Conservation (phyloP, 2,797 vertebrate species). For the Gambelia wislizenii region DNA sequence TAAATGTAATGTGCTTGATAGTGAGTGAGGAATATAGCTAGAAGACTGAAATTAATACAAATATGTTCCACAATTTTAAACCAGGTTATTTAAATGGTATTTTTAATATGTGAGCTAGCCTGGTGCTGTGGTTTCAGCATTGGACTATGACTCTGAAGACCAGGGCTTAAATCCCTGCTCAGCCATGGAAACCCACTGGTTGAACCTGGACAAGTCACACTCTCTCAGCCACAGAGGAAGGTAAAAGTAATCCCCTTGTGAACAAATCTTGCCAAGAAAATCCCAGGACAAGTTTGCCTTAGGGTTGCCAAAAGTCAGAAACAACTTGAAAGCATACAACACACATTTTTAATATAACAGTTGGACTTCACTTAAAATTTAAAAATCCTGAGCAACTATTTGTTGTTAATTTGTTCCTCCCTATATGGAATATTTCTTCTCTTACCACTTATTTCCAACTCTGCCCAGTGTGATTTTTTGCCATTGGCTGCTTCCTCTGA, state of each 20-base stretch:
- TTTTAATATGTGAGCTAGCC: too few species aligned
- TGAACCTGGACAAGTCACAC: too few species aligned
- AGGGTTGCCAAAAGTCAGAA: too few species aligned
- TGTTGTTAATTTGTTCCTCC: not conserved
- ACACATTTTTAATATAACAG: not conserved
- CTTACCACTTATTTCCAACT: slow-evolving; percentile 99
- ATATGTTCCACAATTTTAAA: not conserved
- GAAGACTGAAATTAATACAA: not conserved
- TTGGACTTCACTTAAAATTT: not conserved
- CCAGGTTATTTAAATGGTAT: not conserved
- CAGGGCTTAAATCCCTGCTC: too few species aligned
- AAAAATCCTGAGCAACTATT: not conserved
- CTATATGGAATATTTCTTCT: slow-evolving; percentile 9
- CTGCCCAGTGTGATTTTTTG: slow-evolving; percentile 98
- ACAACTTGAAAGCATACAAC: too few species aligned
- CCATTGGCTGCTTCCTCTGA: slow-evolving; percentile 96
- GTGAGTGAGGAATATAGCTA: not conserved
- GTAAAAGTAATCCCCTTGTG: too few species aligned
- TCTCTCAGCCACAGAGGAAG: too few species aligned
- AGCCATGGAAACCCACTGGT: too few species aligned
- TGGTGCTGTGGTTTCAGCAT: too few species aligned
- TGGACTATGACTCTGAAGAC: too few species aligned
- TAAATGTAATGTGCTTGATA: not conserved
- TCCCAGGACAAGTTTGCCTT: too few species aligned
- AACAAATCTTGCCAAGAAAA: too few species aligned